phyloP scores from a whole-genome alignment of 2,797 vertebrate species.

The Paramormyrops hopkinsi region DNA sequence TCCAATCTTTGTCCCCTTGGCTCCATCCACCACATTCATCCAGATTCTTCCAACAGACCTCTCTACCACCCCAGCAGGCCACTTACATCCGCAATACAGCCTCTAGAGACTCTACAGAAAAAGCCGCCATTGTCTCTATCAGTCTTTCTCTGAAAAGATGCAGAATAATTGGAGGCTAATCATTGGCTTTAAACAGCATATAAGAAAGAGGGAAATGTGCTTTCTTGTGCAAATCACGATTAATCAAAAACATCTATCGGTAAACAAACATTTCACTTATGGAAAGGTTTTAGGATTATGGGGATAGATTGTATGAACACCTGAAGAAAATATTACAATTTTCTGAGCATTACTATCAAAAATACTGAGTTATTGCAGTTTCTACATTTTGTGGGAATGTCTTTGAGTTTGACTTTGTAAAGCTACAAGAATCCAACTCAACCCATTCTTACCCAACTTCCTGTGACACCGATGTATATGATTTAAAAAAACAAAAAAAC shows the following conservation, averaged over 20 bases:
- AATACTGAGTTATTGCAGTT: not conserved
- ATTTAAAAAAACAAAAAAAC: not conserved
- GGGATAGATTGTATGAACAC: not conserved
- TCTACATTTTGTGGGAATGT: not conserved
- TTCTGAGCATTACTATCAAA: not conserved
- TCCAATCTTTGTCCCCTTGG: not conserved
- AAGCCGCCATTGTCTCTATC: not conserved
- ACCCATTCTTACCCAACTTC: not conserved
- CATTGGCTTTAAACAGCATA: not conserved
- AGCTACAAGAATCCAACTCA: not conserved
- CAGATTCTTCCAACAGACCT: not conserved
- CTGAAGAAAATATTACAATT: not conserved
- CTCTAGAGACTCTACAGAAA: not conserved
- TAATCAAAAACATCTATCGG: not conserved
- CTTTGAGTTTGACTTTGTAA: not conserved
- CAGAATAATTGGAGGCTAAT: not conserved
- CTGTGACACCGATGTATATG: not conserved
- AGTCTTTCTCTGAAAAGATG: not conserved
- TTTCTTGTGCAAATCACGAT: not conserved
- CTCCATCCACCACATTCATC: not conserved
- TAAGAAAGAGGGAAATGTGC: not conserved
- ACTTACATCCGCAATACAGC: not conserved
- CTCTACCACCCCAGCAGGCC: not conserved
- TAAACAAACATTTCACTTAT: not conserved
- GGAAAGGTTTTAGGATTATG: not conserved